A percentile compares a stretch with the other conserved stretches of the same genome.
Evolutionary conservation across 2,888 invertebrate genomes (phyloP).

Genomic region (Troides oblongomaculatus): DNA sequence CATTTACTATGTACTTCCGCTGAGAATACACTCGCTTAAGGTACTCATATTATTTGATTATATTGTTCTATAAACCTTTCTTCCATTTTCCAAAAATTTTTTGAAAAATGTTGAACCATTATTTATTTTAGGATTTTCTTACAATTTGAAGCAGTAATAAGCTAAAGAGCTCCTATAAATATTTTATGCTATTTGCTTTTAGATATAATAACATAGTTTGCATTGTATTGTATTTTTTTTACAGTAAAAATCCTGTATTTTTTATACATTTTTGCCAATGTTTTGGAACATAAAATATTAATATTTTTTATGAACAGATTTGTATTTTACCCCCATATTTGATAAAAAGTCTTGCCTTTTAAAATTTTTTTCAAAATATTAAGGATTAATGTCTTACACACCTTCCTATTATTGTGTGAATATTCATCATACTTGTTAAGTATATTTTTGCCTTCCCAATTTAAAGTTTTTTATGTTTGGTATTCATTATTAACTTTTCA

Average conservation of each 20-base stretch:
- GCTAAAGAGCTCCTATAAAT: too few species aligned
- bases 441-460: neutral
- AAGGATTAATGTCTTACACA: neutral
- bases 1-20: constrained; percentile 10
- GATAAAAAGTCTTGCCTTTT: neutral
- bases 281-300: too few species aligned
- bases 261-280: too few species aligned
- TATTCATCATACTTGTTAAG: neutral
- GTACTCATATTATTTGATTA: constrained; percentile 11
- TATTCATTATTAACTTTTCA: too few species aligned
- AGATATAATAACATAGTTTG: too few species aligned
- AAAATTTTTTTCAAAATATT: neutral
- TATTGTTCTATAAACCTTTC: constrained; percentile 6
- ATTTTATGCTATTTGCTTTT: too few species aligned
- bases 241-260: too few species aligned
- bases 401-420: neutral
- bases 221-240: too few species aligned
- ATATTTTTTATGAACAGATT: neutral
- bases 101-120: constrained; percentile 1
- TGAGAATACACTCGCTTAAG: constrained; percentile 16
- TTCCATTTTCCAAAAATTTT: constrained; percentile 1
- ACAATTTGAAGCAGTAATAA: neutral
- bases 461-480: neutral
- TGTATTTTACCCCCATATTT: neutral
- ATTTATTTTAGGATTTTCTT: constrained; percentile 1